A percentile compares a stretch with the other conserved stretches of the same genome.
Evolutionary conservation across 2,113 vertebrate genomes (phyloP).

Genomic region (Scomber colias): DNA sequence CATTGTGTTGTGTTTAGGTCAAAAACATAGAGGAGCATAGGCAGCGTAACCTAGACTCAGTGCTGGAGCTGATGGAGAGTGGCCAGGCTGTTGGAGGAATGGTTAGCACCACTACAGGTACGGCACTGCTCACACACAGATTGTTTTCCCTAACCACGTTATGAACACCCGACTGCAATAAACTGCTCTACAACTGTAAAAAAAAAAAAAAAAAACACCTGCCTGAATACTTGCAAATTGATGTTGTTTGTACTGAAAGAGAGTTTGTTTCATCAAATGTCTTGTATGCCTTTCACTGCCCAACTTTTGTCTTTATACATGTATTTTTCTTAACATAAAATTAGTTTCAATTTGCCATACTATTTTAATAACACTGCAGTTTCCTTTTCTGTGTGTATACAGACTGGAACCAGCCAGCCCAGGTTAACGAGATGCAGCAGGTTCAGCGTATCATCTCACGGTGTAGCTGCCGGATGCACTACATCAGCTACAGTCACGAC

Average conservation of each 20-base stretch:
- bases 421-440: constrained; percentile 94
- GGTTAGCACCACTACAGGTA: constrained; percentile 99
- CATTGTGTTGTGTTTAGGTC: constrained; percentile 83
- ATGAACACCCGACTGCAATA: too few relatives aligned
- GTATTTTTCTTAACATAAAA: background rate
- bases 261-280: background rate
- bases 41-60: constrained; percentile 93
- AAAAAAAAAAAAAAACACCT: too few relatives aligned
- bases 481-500: constrained; percentile 99
- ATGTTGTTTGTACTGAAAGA: background rate
- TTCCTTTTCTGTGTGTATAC: background rate
- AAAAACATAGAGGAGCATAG: constrained; percentile 98
- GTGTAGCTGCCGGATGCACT: constrained; percentile 98
- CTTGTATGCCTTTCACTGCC: background rate
- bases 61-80: constrained; percentile 98
- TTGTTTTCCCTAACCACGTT: background rate
- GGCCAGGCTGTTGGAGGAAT: constrained; percentile 98
- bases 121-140: constrained; percentile 6
- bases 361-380: background rate
- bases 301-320: background rate
- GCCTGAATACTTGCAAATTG: background rate
- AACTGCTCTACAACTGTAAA: background rate
- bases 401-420: constrained; percentile 97
- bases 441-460: constrained; percentile 98
- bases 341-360: background rate